Percentiles rank a stretch among this genome's conserved stretches.
phyloP scores from a whole-genome alignment of 2,888 invertebrate genomes.

The Caenorhabditis japonica region DNA sequence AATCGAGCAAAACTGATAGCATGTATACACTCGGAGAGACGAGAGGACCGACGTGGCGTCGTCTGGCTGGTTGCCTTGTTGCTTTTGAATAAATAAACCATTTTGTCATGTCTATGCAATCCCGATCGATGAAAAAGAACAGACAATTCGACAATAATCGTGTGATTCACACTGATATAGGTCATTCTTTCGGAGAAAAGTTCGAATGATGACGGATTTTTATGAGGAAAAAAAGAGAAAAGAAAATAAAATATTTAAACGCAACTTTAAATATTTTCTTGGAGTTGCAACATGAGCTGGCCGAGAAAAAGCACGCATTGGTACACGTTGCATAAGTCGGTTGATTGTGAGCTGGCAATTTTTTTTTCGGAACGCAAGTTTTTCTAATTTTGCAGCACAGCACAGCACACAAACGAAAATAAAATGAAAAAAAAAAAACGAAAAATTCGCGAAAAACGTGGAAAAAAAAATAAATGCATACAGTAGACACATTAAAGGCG shows the following conservation, averaged over 20 bases:
- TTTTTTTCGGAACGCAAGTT: not conserved
- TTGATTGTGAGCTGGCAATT: not conserved
- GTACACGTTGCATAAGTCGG: constrained; percentile 11
- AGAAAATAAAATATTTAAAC: not conserved
- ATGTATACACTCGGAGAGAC: constrained; percentile 27
- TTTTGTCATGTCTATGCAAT: constrained; percentile 3
- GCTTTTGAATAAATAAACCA: constrained; percentile 33
- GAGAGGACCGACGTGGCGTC: constrained; percentile 28
- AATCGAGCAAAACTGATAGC: constrained; percentile 30
- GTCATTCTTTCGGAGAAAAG: constrained; percentile 18
- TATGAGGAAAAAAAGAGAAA: not conserved
- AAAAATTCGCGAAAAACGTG: not conserved
- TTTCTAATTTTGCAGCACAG: not conserved
- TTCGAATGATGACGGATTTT: not conserved
- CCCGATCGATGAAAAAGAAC: not conserved
- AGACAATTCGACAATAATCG: constrained; percentile 3
- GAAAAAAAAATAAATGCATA: not conserved
- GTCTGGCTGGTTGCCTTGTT: constrained; percentile 10
- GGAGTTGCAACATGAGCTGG: not conserved
- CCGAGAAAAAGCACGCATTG: constrained; percentile 10
- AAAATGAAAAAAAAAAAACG: not conserved
- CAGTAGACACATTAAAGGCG: constrained; percentile 13
- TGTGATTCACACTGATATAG: constrained; percentile 17
- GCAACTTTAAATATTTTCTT: not conserved
- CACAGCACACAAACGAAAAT: not conserved